These are phyloP conservation scores for Microchirus variegatus DNA, from an alignment of 2,797 vertebrate species.

Conservation along the genomic window DNA sequence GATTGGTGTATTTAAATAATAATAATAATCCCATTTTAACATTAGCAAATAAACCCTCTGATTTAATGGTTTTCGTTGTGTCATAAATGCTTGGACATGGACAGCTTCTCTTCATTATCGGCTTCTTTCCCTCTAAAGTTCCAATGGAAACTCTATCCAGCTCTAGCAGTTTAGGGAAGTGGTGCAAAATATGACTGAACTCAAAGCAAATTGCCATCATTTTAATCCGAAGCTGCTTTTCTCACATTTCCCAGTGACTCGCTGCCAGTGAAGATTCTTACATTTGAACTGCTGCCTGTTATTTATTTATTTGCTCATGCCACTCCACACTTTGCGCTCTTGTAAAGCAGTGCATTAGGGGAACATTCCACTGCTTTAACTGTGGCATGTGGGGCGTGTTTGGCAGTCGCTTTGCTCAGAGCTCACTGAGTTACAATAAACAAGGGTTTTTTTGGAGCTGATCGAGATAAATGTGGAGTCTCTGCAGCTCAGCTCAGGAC, in stretches of 20 bases:
- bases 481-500: conserved; percentile 27
- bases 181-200: background rate
- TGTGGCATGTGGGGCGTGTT: conserved; percentile 25
- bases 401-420: conserved; percentile 25
- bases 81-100: background rate
- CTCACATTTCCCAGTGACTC: conserved; percentile 5
- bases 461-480: conserved; percentile 30
- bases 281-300: conserved; percentile 25
- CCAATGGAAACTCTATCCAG: conserved; percentile 8
- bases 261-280: conserved; percentile 5
- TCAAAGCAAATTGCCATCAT: background rate
- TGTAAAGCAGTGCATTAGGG: conserved; percentile 32
- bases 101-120: conserved; percentile 1
- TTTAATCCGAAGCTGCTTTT: conserved; percentile 8
- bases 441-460: conserved; percentile 34
- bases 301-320: conserved; percentile 31
- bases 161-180: background rate
- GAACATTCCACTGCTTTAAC: conserved; percentile 55
- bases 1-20: too few relatives aligned
- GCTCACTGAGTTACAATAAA: conserved; percentile 32
- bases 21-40: background rate
- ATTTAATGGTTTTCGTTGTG: background rate
- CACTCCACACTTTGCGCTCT: conserved; percentile 17
- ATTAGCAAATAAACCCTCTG: background rate
- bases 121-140: background rate